Conservation (phyloP, 2,113 vertebrate species). For the Poicephalus meyeri region DNA sequence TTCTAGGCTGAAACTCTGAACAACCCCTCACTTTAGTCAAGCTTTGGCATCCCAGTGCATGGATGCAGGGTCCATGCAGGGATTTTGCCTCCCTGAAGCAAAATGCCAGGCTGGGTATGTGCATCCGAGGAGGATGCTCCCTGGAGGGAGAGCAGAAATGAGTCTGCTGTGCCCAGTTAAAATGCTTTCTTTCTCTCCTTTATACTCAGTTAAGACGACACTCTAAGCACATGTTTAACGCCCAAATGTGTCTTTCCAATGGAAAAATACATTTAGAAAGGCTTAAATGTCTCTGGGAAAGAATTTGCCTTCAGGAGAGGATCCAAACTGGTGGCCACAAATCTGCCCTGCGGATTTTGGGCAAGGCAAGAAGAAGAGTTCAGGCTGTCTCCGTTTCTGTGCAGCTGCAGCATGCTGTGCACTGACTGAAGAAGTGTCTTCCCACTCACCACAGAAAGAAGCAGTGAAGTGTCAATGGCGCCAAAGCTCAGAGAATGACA, state of each 20-base stretch:
- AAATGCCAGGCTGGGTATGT: neutral
- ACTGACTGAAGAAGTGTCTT: neutral
- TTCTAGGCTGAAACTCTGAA: neutral
- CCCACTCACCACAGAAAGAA: slow-evolving; percentile 10
- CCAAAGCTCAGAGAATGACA: slow-evolving; percentile 53
- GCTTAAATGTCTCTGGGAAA: slow-evolving; percentile 35
- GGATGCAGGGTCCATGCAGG: neutral
- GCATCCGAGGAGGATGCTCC: neutral
- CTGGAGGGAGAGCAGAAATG: neutral
- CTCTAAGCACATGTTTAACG: neutral
- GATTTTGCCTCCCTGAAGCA: neutral
- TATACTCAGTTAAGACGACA: neutral
- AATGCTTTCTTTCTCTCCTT: neutral
- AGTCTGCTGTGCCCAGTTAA: neutral
- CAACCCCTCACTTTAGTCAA: accelerated
- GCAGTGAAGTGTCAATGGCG: neutral
- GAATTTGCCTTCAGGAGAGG: neutral
- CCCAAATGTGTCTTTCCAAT: neutral
- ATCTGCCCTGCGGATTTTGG: slow-evolving; percentile 42
- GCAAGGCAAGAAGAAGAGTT: slow-evolving; percentile 10
- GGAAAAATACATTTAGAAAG: slow-evolving; percentile 19
- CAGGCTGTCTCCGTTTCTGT: neutral
- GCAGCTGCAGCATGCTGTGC: slow-evolving; percentile 43
- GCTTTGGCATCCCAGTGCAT: neutral
- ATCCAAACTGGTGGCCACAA: slow-evolving; percentile 45